phyloP scores from a whole-genome alignment of 2,113 vertebrate species.

The Hemibagrus wyckioides region DNA sequence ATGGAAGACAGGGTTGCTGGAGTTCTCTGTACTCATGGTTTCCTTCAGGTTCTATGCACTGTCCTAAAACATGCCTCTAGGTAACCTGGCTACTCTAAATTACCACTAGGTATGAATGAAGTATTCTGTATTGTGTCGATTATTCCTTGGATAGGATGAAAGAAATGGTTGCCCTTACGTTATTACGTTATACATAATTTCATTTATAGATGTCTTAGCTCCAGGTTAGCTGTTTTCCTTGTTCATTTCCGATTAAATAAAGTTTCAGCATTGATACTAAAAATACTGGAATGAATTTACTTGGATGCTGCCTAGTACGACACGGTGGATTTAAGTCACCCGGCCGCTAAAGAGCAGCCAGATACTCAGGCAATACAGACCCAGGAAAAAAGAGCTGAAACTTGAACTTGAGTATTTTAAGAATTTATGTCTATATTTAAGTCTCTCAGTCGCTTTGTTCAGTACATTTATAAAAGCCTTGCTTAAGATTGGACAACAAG shows the following conservation, averaged over 20 bases:
- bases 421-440: background rate
- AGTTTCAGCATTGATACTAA: background rate
- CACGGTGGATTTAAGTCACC: background rate
- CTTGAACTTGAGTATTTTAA: background rate
- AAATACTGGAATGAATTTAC: background rate
- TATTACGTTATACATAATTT: background rate
- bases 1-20: background rate
- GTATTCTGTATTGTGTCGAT: background rate
- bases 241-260: background rate
- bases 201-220: background rate
- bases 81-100: background rate
- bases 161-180: background rate
- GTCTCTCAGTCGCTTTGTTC: background rate
- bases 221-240: background rate
- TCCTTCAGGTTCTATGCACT: background rate
- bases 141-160: background rate
- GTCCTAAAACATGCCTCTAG: background rate
- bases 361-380: background rate
- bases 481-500: too few species aligned
- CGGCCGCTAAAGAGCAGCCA: background rate
- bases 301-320: background rate
- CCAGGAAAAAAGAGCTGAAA: background rate
- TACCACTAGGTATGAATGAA: background rate
- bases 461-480: background rate
- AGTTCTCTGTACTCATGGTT: background rate